Conservation (phyloP, 2,797 vertebrate species). For the Centropyge bicolor region DNA sequence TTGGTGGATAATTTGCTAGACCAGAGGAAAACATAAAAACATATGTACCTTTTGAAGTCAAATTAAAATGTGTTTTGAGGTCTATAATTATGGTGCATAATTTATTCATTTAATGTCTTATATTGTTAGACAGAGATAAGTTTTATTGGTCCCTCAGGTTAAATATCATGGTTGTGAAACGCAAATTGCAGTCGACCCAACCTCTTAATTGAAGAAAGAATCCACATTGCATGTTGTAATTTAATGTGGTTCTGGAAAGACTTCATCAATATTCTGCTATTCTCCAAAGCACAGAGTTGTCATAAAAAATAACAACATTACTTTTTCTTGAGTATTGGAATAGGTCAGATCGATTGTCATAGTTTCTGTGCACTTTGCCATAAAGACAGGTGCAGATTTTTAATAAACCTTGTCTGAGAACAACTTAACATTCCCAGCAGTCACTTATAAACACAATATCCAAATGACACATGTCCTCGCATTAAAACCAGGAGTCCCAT, state of each 20-base stretch:
- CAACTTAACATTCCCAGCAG: conserved; percentile 30
- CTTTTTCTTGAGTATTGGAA: conserved; percentile 36
- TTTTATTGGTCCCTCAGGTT: conserved; percentile 12
- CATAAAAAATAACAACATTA: conserved; percentile 44
- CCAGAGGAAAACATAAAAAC: neutral
- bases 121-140: conserved; percentile 8
- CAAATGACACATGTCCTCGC: conserved; percentile 50
- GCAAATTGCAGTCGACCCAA: neutral
- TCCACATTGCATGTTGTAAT: neutral
- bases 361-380: conserved; percentile 42
- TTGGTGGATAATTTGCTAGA: neutral
- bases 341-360: conserved; percentile 46
- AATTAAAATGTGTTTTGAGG: neutral
- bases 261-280: conserved; percentile 36
- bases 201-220: neutral
- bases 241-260: conserved; percentile 17
- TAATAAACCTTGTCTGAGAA: conserved; percentile 25
- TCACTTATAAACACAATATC: conserved; percentile 35
- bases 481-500: conserved; percentile 53
- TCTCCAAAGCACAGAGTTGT: conserved; percentile 21
- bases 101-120: conserved; percentile 4
- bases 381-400: conserved; percentile 57
- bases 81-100: neutral
- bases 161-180: conserved; percentile 6
- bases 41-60: neutral